Percentiles rank a stretch among this genome's conserved stretches.
Conservation (phyloP, 2,888 invertebrate genomes). For the Stenotaenia linearis region DNA sequence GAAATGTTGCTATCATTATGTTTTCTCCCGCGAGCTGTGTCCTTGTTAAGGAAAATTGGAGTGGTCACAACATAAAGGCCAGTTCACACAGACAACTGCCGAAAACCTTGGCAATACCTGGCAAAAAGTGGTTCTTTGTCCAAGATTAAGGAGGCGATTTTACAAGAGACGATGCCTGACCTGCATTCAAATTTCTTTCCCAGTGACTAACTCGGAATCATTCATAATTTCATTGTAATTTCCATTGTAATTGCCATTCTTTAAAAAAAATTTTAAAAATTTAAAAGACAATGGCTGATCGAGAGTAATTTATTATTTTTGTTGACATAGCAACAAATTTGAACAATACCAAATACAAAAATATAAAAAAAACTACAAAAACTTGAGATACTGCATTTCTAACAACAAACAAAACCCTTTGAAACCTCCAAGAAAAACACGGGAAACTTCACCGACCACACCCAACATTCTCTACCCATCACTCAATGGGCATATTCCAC, state of each 20-base stretch:
- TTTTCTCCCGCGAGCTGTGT: slow-evolving; percentile 18
- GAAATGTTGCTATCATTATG: slow-evolving; percentile 26
- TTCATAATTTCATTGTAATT: neutral
- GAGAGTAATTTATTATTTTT: no score
- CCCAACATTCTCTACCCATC: neutral
- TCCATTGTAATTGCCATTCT: no score
- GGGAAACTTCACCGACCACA: neutral
- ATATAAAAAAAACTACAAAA: no score
- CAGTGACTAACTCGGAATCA: neutral
- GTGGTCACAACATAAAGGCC: slow-evolving; percentile 14
- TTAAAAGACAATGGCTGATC: no score
- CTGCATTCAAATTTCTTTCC: neutral
- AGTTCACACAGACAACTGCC: slow-evolving; percentile 13
- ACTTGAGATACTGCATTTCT: no score
- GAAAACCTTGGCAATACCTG: slow-evolving; percentile 22
- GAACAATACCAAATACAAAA: no score
- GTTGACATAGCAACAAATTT: no score
- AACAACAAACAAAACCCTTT: neutral
- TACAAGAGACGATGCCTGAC: neutral
- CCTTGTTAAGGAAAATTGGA: slow-evolving; percentile 24
- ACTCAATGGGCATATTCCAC: neutral
- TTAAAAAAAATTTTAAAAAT: no score
- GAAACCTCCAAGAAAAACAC: neutral
- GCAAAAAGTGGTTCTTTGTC: slow-evolving; percentile 21
- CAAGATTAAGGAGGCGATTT: neutral